These are phyloP conservation scores for Chrysoperla carnea DNA, from an alignment of 1,140 invertebrate species.

Conservation along the genomic window DNA sequence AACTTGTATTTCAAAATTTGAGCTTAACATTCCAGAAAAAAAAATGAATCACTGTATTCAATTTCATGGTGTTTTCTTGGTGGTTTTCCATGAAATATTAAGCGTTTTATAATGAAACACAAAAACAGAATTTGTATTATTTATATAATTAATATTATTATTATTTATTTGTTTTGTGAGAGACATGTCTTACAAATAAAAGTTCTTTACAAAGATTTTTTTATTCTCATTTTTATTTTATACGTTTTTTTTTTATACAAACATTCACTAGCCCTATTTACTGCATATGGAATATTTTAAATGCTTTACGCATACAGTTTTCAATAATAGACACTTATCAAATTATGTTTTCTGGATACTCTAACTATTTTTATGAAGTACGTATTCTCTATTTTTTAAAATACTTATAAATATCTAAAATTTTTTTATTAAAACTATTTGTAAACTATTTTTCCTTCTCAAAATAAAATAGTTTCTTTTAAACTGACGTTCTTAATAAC, in stretches of 20 bases:
- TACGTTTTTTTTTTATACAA: slow-evolving; percentile 13
- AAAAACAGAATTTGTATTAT: too few species aligned
- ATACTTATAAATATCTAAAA: slow-evolving; percentile 1
- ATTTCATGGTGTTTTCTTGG: too few species aligned
- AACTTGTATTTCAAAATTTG: too few species aligned
- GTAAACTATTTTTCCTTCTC: slow-evolving; percentile 2
- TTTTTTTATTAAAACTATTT: slow-evolving; percentile 1
- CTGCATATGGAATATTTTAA: slow-evolving; percentile 16
- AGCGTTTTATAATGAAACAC: too few species aligned
- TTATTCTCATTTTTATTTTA: slow-evolving; percentile 11
- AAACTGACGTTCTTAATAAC: slow-evolving; percentile 1
- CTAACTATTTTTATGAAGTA: slow-evolving; percentile 1
- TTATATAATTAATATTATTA: too few species aligned
- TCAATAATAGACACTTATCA: slow-evolving; percentile 5
- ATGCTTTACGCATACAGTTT: slow-evolving; percentile 13
- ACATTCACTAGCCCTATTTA: slow-evolving; percentile 19
- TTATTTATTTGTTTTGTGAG: too few species aligned
- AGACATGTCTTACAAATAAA: too few species aligned
- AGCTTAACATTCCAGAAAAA: too few species aligned
- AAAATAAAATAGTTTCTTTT: not conserved
- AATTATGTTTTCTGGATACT: slow-evolving; percentile 1
- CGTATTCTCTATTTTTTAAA: not conserved
- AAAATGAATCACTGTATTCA: too few species aligned
- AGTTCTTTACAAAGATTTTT: not conserved
- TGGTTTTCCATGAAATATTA: too few species aligned